Evolutionary conservation across 2,888 invertebrate species (phyloP).

Genomic region (Deladenus siricidicola): DNA sequence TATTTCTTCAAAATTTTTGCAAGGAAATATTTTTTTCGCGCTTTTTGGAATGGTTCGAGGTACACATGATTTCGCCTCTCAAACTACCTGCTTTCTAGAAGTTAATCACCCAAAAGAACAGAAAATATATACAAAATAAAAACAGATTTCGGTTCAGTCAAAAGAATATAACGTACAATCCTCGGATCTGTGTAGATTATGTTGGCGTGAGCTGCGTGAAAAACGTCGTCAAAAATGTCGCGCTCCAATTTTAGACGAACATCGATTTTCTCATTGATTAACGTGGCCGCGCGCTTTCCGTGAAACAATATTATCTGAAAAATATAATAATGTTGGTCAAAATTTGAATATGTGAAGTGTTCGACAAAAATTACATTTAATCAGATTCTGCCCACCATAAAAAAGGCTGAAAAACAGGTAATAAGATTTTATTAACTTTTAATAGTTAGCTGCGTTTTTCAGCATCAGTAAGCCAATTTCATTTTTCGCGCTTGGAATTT

Average conservation of each 20-base stretch:
- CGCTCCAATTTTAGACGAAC: background rate
- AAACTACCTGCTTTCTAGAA: too few relatives aligned
- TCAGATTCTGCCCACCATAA: too few relatives aligned
- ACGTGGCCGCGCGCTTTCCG: constrained; percentile 6
- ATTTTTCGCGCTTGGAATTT: too few relatives aligned
- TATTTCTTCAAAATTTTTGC: too few relatives aligned
- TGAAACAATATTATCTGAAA: constrained; percentile 13
- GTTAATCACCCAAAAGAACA: background rate
- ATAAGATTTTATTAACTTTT: background rate
- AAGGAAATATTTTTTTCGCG: too few relatives aligned
- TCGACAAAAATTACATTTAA: too few relatives aligned
- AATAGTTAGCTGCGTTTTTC: too few relatives aligned
- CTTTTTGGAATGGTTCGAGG: too few relatives aligned
- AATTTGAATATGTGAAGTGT: too few relatives aligned
- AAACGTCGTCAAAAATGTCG: constrained; percentile 12
- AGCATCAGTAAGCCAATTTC: too few relatives aligned
- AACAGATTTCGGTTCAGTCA: constrained; percentile 5
- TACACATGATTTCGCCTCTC: too few relatives aligned
- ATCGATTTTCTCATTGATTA: background rate
- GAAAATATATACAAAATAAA: background rate
- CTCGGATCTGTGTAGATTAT: constrained; percentile 2
- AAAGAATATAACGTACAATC: constrained; percentile 6
- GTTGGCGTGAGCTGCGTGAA: constrained; percentile 9
- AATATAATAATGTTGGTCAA: background rate
- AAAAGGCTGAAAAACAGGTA: too few relatives aligned